Percentiles rank a stretch among this genome's conserved stretches.
Conservation (phyloP, 2,888 invertebrate species). For the Bugulina stolonifera region DNA sequence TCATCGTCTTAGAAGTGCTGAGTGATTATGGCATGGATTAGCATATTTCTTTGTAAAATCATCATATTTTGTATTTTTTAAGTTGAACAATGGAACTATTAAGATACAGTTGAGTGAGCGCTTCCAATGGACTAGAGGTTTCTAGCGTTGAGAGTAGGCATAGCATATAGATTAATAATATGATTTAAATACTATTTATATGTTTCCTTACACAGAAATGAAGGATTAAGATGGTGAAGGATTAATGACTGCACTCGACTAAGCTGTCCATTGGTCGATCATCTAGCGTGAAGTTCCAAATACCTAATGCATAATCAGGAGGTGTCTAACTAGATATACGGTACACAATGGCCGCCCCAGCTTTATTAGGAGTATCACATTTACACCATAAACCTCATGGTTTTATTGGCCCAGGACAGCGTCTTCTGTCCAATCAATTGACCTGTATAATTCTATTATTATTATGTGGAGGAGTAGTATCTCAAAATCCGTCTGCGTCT, state of each 20-base stretch:
- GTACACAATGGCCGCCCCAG: not conserved
- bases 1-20: no score
- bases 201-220: not conserved
- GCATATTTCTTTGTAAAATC: no score
- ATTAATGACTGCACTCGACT: not conserved
- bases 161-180: not conserved
- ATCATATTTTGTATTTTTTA: no score
- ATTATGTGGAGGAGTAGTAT: not conserved
- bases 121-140: no score
- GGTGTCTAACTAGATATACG: no score
- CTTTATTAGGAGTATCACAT: not conserved
- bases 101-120: no score
- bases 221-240: not conserved
- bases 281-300: no score
- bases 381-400: constrained; percentile 17
- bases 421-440: not conserved
- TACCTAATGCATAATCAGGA: no score
- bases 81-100: no score
- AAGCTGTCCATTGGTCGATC: not conserved
- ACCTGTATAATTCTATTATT: not conserved
- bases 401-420: not conserved
- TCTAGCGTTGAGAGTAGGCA: no score
- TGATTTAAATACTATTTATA: not conserved
- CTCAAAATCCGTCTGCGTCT: not conserved
- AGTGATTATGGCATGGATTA: no score